Percentiles rank a stretch among this genome's conserved stretches.
Conservation (phyloP, 2,888 invertebrate genomes). For the Dysmachus trigonus region DNA sequence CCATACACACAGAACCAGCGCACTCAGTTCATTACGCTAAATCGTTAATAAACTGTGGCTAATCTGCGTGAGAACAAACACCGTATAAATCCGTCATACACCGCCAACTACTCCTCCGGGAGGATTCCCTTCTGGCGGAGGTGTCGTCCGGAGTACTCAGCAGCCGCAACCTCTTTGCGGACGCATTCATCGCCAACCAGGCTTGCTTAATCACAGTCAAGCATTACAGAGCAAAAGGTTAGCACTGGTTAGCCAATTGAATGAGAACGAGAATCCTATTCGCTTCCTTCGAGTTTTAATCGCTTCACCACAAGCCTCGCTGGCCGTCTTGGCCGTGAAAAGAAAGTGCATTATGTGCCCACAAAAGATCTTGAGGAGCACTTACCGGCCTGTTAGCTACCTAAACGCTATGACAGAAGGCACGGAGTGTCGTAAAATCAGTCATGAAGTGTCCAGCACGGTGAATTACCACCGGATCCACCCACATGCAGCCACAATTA, state of each 20-base stretch:
- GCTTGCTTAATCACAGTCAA: constrained; percentile 24
- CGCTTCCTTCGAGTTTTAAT: constrained; percentile 27
- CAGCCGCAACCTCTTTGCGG: background rate
- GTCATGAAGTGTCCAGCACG: constrained; percentile 46
- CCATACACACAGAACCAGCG: background rate
- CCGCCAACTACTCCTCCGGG: constrained; percentile 8
- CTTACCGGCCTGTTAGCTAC: background rate
- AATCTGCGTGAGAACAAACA: constrained; percentile 41
- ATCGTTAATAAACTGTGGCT: constrained; percentile 39
- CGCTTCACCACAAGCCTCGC: constrained; percentile 2
- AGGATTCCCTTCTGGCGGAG: background rate
- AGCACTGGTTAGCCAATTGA: constrained; percentile 33
- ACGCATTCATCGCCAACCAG: constrained; percentile 13
- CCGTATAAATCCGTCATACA: constrained; percentile 36
- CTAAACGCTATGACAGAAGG: constrained; percentile 46
- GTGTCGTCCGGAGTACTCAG: background rate
- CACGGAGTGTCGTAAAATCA: constrained; percentile 49
- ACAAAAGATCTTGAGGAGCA: constrained; percentile 17
- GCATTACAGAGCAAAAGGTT: constrained; percentile 39
- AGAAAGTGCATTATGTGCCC: constrained; percentile 34
- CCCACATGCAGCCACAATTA: constrained; percentile 48
- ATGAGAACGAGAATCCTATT: constrained; percentile 21
- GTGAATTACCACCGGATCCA: constrained; percentile 44
- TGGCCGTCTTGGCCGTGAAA: background rate
- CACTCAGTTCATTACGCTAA: background rate